Percentiles rank a stretch among this genome's conserved stretches.
phyloP scores from a whole-genome alignment of 2,113 vertebrate genomes.

The Melanerpes formicivorus region DNA sequence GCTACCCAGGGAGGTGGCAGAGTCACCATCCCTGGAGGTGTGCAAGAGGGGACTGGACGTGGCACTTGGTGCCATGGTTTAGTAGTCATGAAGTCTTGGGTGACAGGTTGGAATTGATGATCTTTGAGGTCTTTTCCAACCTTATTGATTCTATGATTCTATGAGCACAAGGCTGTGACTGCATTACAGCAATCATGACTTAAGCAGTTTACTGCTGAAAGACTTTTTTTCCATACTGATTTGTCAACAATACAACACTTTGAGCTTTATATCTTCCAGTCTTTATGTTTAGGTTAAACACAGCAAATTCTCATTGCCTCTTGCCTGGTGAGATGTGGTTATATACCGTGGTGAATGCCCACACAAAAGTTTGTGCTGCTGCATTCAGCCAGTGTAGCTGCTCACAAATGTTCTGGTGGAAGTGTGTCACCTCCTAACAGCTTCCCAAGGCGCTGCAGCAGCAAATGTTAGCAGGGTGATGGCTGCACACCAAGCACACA shows the following conservation, averaged over 20 bases:
- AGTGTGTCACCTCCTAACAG: neutral
- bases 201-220: neutral
- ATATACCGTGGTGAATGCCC: neutral
- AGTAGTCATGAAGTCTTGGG: too few species aligned
- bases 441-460: neutral
- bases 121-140: too few species aligned
- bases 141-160: too few species aligned
- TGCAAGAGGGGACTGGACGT: too few species aligned
- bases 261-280: neutral
- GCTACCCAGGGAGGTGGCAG: too few species aligned
- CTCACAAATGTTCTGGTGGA: neutral
- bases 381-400: too few species aligned
- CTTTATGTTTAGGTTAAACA: neutral
- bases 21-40: too few species aligned
- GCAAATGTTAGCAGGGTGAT: neutral
- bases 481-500: neutral
- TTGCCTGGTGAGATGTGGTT: neutral
- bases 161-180: neutral
- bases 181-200: neutral
- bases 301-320: neutral
- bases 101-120: too few species aligned
- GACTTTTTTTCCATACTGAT: neutral
- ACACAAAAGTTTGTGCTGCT: neutral
- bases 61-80: too few species aligned
- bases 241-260: neutral